Conservation (phyloP, 2,797 vertebrate species). For the Dromococcyx pavoninus region DNA sequence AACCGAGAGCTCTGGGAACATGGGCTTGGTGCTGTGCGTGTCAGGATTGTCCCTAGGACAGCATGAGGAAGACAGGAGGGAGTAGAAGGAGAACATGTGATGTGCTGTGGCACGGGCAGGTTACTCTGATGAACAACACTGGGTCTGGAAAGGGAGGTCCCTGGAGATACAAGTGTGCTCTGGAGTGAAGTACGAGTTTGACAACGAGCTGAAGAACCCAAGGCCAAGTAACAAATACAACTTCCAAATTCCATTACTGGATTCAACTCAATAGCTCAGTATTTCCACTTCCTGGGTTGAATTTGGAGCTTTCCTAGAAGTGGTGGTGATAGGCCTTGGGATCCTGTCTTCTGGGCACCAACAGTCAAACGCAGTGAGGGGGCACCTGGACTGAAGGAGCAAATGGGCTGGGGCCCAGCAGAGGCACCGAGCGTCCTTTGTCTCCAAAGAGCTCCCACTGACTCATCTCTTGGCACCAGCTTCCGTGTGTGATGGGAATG, state of each 20-base stretch:
- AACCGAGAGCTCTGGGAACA: background rate
- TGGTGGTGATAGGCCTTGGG: background rate
- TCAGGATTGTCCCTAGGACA: background rate
- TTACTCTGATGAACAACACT: background rate
- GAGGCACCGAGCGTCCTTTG: background rate
- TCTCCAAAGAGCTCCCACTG: background rate
- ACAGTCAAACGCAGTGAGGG: background rate
- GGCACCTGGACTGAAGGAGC: background rate
- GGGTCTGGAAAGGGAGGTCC: background rate
- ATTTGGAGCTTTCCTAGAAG: background rate
- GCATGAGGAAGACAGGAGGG: background rate
- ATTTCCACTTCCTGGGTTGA: background rate
- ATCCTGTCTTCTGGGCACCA: background rate
- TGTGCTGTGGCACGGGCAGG: background rate
- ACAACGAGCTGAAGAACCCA: background rate
- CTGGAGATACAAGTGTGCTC: background rate
- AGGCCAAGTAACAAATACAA: background rate
- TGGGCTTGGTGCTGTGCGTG: background rate
- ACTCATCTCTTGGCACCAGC: background rate
- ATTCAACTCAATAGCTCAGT: background rate
- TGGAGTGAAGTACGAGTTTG: background rate
- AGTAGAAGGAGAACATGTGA: accelerated
- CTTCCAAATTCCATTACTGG: background rate
- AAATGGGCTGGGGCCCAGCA: background rate
- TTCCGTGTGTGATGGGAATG: background rate